Conservation (phyloP, 2,113 vertebrate genomes). For the Pagrus major region DNA sequence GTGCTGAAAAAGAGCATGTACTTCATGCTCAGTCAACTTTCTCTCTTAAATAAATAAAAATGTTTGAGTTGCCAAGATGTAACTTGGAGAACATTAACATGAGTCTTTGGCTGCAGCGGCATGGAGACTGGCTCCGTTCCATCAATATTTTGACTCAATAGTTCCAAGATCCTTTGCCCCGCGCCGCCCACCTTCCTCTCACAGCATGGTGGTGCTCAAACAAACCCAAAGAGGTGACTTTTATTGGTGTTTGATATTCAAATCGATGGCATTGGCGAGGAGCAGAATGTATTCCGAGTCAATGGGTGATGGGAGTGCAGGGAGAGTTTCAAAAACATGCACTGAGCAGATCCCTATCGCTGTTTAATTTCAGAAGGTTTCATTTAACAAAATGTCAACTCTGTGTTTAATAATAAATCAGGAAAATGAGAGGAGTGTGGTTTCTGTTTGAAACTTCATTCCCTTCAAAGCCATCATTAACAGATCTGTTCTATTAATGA, state of each 20-base stretch:
- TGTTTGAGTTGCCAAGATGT: conserved; percentile 57
- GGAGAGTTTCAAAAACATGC: conserved; percentile 40
- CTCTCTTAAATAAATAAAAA: conserved; percentile 53
- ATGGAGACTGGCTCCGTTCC: conserved; percentile 63
- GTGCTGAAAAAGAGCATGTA: conserved; percentile 37
- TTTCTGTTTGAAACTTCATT: conserved; percentile 35
- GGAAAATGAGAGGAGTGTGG: conserved; percentile 23
- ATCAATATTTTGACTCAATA: conserved; percentile 78
- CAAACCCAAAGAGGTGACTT: conserved; percentile 72
- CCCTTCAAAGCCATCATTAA: conserved; percentile 47
- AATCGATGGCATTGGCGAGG: conserved; percentile 71
- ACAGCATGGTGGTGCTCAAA: conserved; percentile 69
- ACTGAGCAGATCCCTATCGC: conserved; percentile 14
- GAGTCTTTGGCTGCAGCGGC: conserved; percentile 68
- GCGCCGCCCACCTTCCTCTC: conserved; percentile 63
- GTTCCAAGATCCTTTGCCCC: conserved; percentile 59
- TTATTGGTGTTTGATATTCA: conserved; percentile 79
- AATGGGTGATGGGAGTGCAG: conserved; percentile 51
- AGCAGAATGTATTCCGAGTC: conserved; percentile 53
- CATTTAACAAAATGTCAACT: conserved; percentile 46
- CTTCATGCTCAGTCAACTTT: conserved; percentile 43
- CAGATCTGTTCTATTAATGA: conserved; percentile 44
- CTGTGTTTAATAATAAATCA: conserved; percentile 67
- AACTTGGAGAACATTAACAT: conserved; percentile 62
- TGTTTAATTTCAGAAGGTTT: conserved; percentile 44